Base-by-base conservation (phyloP, 2,888 invertebrate species). In the Steromphala cineraria region DNA sequence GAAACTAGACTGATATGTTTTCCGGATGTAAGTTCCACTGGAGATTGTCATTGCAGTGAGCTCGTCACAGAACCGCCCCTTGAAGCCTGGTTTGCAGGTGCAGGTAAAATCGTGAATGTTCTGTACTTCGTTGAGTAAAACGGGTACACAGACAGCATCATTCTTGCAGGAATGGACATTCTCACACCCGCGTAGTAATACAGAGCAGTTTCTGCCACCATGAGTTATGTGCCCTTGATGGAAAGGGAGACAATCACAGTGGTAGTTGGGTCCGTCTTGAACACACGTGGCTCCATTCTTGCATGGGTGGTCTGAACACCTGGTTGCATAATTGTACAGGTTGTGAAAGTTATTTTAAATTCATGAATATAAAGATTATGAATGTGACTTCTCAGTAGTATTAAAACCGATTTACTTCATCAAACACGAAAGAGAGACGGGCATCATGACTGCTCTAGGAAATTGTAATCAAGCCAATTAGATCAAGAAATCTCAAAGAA, bases 261-360 rank as follows among this genome's bases (percentile, higher is more conserved):
- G 56, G 56, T 56, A 56, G 56, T 19, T 19, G n/a, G 19, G 10
- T 19, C 56, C 56, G 13, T 56, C 56, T 56, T n/a, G 17, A 2
- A 85, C 55, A 83, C 92, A 91, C 0, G 87, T 83, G 24, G 84
- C 90, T 8, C 86, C 85, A 83, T 90, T 89, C 67, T 82, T 80
- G 91, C 98, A 98, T 40, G 97, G 97, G 21, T 95, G 94, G 24
- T 96, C 95, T n/a, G 95, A n/a, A n/a, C 90, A 91, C 62, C 97
- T 97, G 94, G 80, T 62, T 1, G 10, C 46, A 79, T 10, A 46
- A n/a, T 56, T 5, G 36, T 8, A 36, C 3, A 36, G 36, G 36
- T 36, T 36, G n/a, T n/a, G 36, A 36, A 8, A 36, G 3, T 5
- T 36, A 36, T 36, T 36, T 3, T 36, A 3, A 36, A 8, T 5